These are phyloP conservation scores for Plebejus melissa DNA, from an alignment of 2,888 invertebrate genomes.

Conservation along the genomic window DNA sequence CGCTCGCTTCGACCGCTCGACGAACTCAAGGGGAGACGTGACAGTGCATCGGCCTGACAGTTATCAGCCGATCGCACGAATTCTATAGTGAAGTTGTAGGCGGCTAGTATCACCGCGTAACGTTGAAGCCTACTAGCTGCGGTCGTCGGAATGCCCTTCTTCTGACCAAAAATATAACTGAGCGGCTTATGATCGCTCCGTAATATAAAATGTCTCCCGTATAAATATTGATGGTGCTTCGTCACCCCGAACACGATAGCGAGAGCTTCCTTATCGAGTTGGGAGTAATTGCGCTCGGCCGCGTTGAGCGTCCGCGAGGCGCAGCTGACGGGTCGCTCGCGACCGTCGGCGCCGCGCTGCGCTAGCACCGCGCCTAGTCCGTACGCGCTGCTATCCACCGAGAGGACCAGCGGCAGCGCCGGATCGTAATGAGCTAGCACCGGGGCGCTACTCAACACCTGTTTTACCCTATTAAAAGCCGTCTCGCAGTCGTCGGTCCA, in stretches of 20 bases:
- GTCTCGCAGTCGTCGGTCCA: constrained; percentile 31
- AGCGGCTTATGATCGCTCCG: constrained; percentile 34
- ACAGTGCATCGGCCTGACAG: constrained; percentile 38
- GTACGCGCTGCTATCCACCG: constrained; percentile 15
- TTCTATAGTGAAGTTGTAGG: constrained; percentile 27
- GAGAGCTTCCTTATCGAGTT: constrained; percentile 40
- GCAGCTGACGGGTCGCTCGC: constrained; percentile 35
- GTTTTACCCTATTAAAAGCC: constrained; percentile 29
- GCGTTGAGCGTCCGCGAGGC: constrained; percentile 37
- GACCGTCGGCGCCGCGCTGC: constrained; percentile 32
- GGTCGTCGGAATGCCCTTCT: constrained; percentile 41
- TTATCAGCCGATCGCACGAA: constrained; percentile 36
- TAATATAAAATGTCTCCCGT: constrained; percentile 36
- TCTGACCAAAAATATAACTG: constrained; percentile 45
- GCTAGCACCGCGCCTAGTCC: constrained; percentile 29
- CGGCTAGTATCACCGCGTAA: no score
- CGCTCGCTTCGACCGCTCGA: constrained; percentile 5
- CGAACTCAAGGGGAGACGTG: constrained; percentile 34
- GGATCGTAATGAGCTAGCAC: constrained; percentile 34
- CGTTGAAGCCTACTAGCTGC: constrained; percentile 35
- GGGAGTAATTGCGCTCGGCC: constrained; percentile 36
- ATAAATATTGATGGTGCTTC: constrained; percentile 38
- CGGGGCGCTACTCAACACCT: constrained; percentile 10
- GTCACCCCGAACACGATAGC: constrained; percentile 38
- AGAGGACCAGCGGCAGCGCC: constrained; percentile 28